Base-by-base conservation (phyloP, 1,140 invertebrate species). In the Drosophila sp. region DNA sequence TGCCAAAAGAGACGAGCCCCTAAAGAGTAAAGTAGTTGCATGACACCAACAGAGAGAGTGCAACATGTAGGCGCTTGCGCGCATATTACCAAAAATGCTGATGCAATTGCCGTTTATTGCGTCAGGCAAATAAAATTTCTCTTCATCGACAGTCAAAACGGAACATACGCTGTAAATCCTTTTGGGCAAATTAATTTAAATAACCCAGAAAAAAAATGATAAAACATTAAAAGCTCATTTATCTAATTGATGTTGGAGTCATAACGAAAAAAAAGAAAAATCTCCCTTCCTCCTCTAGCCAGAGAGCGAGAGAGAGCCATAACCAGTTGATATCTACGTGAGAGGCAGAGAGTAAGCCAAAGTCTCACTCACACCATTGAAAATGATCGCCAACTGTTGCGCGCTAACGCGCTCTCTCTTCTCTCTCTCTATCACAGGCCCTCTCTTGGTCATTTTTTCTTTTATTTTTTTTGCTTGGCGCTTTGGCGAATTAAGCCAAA, bases 201-300 rank as follows among this genome's bases (percentile, higher is more conserved):
- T 87, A 68, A 58, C 41, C 67, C 58, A 17, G 6, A n/a, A 23
- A 47, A 47, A 7, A 50, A 50, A 65, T 17, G 17, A 17, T 17
- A 72, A 76, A 38, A 50, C 83, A 79, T 86, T 87, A 87, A 86
- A 73, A 73, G 79, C 79, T 86, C 76, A 79, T 86, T 87, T 87
- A 86, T 87, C 84, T 83, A 83, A 87, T 87, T 86, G 75, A 41
- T 78, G 54, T 71, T 64, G 57, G 54, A 68, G 79, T 72, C 61
- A 69, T 54, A 62, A 58, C 64, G 54, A 66, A 63, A 27, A 62
- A 50, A 63, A 55, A 38, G 35, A 38, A 8, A 38, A 0, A 38
- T 17, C 8, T 11, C 1, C n/a, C 35, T 4, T 23, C 10, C 10
- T 65, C 47, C 27, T 25, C 44, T 7, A 23, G 7, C 29, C 1